phyloP scores from a whole-genome alignment of 2,113 vertebrate genomes.

The Silurus asotus region DNA sequence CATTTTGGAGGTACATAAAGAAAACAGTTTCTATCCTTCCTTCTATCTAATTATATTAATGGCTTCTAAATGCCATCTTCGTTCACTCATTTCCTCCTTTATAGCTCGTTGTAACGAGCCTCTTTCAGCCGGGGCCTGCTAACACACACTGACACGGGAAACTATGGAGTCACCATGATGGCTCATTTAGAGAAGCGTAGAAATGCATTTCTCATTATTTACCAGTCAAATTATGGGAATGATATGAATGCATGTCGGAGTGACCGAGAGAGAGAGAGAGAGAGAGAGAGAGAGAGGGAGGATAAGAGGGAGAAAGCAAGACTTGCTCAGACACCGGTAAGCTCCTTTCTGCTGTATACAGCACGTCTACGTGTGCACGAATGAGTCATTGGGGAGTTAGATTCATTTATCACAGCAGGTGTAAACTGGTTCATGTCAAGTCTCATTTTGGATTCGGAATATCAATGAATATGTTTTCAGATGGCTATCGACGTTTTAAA shows the following conservation, averaged over 20 bases:
- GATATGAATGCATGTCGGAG: slow-evolving; percentile 36
- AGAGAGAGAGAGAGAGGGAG: not conserved
- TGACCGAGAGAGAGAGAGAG: slow-evolving; percentile 1
- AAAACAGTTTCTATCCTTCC: not conserved
- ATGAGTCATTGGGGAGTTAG: slow-evolving; percentile 29
- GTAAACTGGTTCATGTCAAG: slow-evolving; percentile 10
- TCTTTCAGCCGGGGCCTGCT: slow-evolving; percentile 19
- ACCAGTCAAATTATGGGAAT: slow-evolving; percentile 38
- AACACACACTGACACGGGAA: not conserved
- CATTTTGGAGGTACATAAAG: not conserved
- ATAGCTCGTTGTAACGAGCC: slow-evolving; percentile 15
- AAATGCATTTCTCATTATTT: slow-evolving; percentile 32
- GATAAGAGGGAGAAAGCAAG: not conserved
- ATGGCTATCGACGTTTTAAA: not conserved
- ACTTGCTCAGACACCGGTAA: slow-evolving; percentile 13
- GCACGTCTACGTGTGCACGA: not conserved
- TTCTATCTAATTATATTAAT: slow-evolving; percentile 22
- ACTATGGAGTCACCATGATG: not conserved
- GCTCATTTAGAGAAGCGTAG: slow-evolving; percentile 2
- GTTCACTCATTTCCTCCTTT: not conserved
- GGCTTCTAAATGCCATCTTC: not conserved
- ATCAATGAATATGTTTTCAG: not conserved
- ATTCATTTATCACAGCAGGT: slow-evolving; percentile 31
- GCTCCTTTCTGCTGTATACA: slow-evolving; percentile 4
- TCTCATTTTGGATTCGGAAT: slow-evolving; percentile 11